Base-by-base conservation (phyloP, 2,888 invertebrate genomes). In the Allophyes oxyacanthae region DNA sequence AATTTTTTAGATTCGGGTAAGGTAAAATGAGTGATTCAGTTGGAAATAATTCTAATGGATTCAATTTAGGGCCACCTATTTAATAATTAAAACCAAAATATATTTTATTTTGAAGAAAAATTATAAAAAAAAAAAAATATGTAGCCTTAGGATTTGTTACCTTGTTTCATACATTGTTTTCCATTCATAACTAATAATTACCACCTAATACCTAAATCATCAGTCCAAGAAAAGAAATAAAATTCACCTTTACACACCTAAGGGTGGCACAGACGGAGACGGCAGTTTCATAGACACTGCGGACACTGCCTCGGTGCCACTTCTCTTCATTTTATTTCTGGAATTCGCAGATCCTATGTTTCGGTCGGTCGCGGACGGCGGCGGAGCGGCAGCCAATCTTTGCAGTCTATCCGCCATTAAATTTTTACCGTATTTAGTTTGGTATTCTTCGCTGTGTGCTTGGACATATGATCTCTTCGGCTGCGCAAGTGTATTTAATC, bases 211-310 rank as follows among this genome's bases (percentile, higher is more conserved):
- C n/a, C 3, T n/a, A 8, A 11, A 26, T 37, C 9, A 4, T 26
- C 2, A 38, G 38, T 42, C 49, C 57, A 57, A 62, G 20, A 64
- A 55, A 46, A 61, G 40, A 71, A 79, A 72, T 64, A 70, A 71
- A 86, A 89, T 89, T 90, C 89, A 90, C 90, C 90, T 90, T 90
- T 91, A 92, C 92, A 88, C 88, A 92, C 92, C 92, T 92, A 86
- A 75, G 72, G 84, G 76, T 63, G 82, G 68, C 64, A 72, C 64
- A 38, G 83, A 60, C 44, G 79, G 61, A 32, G 78, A 38, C 11
- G 73, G 63, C 43, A 64, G 64, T 51, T 82, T 84, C 34, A 72
- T 69, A 33, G 79, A 60, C 26, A 62, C 66, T 6, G 69, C 28
- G 1, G 78, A 65, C 30, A 36, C 45, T 25, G 62, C 56, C 28